Evolutionary conservation across 1,140 invertebrate species (phyloP).

Genomic region (Pseudomyrmex pallidus): DNA sequence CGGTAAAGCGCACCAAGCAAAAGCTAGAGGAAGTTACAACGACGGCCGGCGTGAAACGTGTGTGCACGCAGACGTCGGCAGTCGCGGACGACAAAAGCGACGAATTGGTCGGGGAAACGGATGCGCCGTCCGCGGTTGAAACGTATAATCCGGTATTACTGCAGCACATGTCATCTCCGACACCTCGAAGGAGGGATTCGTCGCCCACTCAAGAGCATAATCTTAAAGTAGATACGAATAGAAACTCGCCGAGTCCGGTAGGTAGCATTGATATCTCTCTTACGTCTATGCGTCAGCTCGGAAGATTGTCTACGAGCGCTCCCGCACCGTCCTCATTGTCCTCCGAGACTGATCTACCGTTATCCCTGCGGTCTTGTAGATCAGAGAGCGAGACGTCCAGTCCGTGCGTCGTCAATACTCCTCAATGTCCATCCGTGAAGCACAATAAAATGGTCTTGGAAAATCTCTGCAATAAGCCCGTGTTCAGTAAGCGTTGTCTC

Average conservation of each 20-base stretch:
- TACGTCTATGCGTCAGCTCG: slow-evolving; percentile 73
- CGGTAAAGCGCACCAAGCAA: slow-evolving; percentile 90
- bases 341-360: slow-evolving; percentile 81
- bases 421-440: slow-evolving; percentile 86
- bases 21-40: slow-evolving; percentile 89
- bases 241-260: slow-evolving; percentile 72
- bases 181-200: slow-evolving; percentile 75
- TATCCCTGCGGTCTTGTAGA: slow-evolving; percentile 80
- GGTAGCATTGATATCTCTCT: slow-evolving; percentile 81
- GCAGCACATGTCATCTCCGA: slow-evolving; percentile 80
- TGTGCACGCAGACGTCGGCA: slow-evolving; percentile 83
- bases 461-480: slow-evolving; percentile 83
- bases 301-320: slow-evolving; percentile 87
- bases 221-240: slow-evolving; percentile 66
- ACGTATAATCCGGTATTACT: slow-evolving; percentile 79
- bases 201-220: slow-evolving; percentile 69
- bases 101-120: slow-evolving; percentile 66
- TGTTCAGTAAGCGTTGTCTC: slow-evolving; percentile 81
- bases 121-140: slow-evolving; percentile 75
- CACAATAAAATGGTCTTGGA: slow-evolving; percentile 87
- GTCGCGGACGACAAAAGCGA: slow-evolving; percentile 75
- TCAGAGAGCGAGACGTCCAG: slow-evolving; percentile 84
- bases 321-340: slow-evolving; percentile 87
- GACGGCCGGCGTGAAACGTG: slow-evolving; percentile 83
- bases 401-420: slow-evolving; percentile 84